Percentiles rank a stretch among this genome's conserved stretches.
Evolutionary conservation across 2,888 invertebrate species (phyloP).

Genomic region (Melipona bicolor): DNA sequence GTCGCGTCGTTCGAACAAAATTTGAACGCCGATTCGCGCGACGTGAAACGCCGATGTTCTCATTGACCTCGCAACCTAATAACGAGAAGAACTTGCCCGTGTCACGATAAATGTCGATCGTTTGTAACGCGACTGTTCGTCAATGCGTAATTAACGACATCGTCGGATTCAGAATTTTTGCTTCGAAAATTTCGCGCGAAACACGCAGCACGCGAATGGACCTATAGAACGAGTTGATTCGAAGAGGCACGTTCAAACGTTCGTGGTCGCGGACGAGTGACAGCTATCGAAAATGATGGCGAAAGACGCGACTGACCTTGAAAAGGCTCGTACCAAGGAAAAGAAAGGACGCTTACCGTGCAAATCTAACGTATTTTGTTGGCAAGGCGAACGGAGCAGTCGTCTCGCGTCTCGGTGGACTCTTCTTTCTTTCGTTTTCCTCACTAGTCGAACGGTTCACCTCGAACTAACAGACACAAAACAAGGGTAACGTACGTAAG

Average conservation of each 20-base stretch:
- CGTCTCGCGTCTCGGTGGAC: constrained; percentile 22
- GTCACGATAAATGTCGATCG: not conserved
- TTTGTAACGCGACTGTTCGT: too few relatives aligned
- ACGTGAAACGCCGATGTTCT: constrained; percentile 15
- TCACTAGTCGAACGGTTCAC: constrained; percentile 17
- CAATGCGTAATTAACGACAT: not conserved
- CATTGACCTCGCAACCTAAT: too few relatives aligned
- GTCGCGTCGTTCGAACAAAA: not conserved
- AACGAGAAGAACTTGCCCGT: not conserved
- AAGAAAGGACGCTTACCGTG: constrained; percentile 30
- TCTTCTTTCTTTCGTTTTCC: constrained; percentile 1
- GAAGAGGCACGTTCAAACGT: constrained; percentile 35
- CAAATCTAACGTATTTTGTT: constrained; percentile 9
- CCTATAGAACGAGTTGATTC: constrained; percentile 48
- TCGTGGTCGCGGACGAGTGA: constrained; percentile 6
- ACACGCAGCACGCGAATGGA: constrained; percentile 40
- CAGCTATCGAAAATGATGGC: not conserved
- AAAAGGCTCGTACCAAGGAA: not conserved
- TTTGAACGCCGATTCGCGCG: constrained; percentile 34
- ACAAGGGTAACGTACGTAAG: constrained; percentile 40
- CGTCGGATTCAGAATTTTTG: not conserved
- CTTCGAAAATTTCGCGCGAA: constrained; percentile 61
- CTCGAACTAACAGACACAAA: constrained; percentile 36
- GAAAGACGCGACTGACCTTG: not conserved
- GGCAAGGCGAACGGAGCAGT: not conserved